Percentiles rank a stretch among this genome's conserved stretches.
phyloP scores from a whole-genome alignment of 2,113 vertebrate genomes.

The Oncorhynchus masou region DNA sequence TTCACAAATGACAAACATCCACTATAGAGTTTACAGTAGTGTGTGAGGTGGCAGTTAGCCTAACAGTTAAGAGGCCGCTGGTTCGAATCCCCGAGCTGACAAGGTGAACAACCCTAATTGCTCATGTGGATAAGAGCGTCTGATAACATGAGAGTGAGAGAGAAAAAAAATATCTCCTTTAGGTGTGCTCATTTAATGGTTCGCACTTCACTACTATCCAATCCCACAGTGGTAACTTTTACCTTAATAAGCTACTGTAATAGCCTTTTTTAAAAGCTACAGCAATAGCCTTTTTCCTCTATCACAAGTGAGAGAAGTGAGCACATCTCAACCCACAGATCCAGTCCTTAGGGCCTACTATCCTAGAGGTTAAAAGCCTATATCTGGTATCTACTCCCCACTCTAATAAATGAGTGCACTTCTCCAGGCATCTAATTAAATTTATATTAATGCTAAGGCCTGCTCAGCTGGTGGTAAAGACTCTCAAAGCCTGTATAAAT shows the following conservation, averaged over 20 bases:
- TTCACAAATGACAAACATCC: not conserved
- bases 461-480: constrained; percentile 63
- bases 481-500: constrained; percentile 55
- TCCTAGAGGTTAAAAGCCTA: constrained; percentile 63
- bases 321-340: constrained; percentile 38
- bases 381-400: constrained; percentile 53
- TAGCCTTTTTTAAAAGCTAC: too few species aligned
- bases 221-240: too few species aligned
- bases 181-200: too few species aligned
- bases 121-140: too few species aligned
- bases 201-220: too few species aligned
- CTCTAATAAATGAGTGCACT: constrained; percentile 63
- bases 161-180: too few species aligned
- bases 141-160: too few species aligned
- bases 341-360: constrained; percentile 42
- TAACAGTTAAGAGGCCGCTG: too few species aligned
- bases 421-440: constrained; percentile 59
- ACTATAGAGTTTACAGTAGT: not conserved
- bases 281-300: constrained; percentile 25
- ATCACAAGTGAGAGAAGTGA: constrained; percentile 15
- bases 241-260: too few species aligned
- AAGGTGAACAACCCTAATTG: too few species aligned
- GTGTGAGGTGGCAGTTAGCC: too few species aligned
- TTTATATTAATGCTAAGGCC: constrained; percentile 63
- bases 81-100: too few species aligned